Conservation (phyloP, 2,113 vertebrate species). For the Clupea harengus region DNA sequence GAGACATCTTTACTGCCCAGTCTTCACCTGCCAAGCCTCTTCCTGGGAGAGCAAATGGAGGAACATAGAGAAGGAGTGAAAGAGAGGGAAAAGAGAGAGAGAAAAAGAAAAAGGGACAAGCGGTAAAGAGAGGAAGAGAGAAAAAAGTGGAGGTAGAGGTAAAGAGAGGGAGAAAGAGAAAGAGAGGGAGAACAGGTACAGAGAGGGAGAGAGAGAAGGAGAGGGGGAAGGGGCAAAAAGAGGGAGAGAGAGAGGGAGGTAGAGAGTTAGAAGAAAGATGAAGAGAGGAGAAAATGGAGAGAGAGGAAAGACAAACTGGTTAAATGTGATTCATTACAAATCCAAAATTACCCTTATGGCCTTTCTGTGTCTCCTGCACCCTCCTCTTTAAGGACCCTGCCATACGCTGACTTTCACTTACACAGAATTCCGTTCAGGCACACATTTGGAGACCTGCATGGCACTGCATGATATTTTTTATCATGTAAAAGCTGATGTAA, state of each 20-base stretch:
- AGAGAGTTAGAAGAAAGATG: neutral
- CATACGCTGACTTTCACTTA: neutral
- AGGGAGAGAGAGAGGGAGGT: neutral
- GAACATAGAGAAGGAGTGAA: conserved; percentile 51
- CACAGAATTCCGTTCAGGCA: neutral
- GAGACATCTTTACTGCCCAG: conserved; percentile 12
- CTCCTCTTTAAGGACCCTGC: neutral
- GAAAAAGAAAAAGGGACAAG: neutral
- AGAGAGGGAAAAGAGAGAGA: neutral
- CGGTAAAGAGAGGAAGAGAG: neutral
- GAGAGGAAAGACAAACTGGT: neutral
- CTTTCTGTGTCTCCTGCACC: neutral
- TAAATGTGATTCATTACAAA: neutral
- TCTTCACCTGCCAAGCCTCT: neutral
- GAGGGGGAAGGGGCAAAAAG: neutral
- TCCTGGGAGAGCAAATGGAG: conserved; percentile 33
- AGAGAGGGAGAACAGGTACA: conserved; percentile 25
- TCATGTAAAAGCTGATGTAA: no score
- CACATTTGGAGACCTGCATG: neutral
- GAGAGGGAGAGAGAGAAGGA: conserved; percentile 46
- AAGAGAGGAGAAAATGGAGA: neutral
- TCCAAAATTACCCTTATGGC: neutral
- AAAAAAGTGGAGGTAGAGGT: neutral
- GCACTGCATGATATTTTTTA: no score
- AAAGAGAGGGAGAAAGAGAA: conserved; percentile 52